Base-by-base conservation (phyloP, 2,888 invertebrate species). In the Prenolepis imparis region DNA sequence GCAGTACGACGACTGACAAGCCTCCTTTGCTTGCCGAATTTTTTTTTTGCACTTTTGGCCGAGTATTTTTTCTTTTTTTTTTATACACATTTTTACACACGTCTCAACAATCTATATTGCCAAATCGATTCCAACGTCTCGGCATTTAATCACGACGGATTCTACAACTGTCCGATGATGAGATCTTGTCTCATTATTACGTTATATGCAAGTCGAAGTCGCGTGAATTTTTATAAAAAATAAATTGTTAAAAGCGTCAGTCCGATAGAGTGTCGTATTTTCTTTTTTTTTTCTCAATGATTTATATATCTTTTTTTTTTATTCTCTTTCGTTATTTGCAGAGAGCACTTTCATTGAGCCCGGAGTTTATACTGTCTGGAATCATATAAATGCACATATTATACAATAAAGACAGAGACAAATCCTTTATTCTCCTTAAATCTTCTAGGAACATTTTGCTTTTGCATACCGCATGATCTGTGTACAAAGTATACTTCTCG, bases 361-460 rank as follows among this genome's bases (percentile, higher is more conserved):
- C 93, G 93, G 92, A 94, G 90, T 93, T 93, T 93, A 93, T 93
- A 93, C 92, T 91, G 93, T 94, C 94, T 94, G 94, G 93, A 94
- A 94, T 94, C 94, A 94, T 94, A 94, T 94, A 94, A 94, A 94
- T 94, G 92, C 92, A 94, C 93, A 94, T 94, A 94, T 94, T 94
- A 94, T 93, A 93, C 93, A 92, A 91, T 94, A 94, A 94, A 92
- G 92, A 89, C 89, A 94, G 93, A 92, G 92, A 89, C 89, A 92
- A 92, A 88, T 91, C 86, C 87, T 87, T 86, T 84, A 86, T 36
- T 36, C 36, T 36, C 36, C 36, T 36, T 36, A 36, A 36, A 36
- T 87, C 74, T 86, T 86, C 83, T 39, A 81, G 81, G 84, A 80
- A 82, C 70, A 84, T 74, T 68, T 82, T 64, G 78, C 64, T 80